Evolutionary conservation across 2,797 vertebrate genomes (phyloP).

Genomic region (Otolemur crassicaudatus): DNA sequence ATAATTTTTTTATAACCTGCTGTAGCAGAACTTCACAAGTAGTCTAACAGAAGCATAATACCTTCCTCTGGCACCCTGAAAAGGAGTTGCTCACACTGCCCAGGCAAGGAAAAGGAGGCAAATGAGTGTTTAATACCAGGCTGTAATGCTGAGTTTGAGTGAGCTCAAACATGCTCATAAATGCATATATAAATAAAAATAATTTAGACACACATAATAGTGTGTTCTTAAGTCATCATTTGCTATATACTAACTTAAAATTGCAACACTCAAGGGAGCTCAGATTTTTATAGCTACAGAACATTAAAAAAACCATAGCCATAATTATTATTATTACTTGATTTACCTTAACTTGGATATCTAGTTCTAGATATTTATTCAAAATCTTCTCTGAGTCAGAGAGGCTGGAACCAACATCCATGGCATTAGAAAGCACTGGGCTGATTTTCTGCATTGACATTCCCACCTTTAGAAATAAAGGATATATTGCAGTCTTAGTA

Average conservation of each 20-base stretch:
- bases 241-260: conserved; percentile 28
- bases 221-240: conserved; percentile 48
- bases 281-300: conserved; percentile 20
- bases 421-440: conserved; percentile 82
- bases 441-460: conserved; percentile 87
- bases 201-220: neutral
- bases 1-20: conserved; percentile 33
- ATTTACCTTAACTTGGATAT: conserved; percentile 90
- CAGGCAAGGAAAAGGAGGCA: neutral
- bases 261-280: neutral
- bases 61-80: neutral
- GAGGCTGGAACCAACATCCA: conserved; percentile 85
- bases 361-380: conserved; percentile 89
- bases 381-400: conserved; percentile 89
- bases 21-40: conserved; percentile 45
- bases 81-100: neutral
- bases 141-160: neutral
- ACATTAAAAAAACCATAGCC: neutral
- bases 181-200: neutral
- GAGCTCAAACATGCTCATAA: neutral
- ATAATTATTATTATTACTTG: neutral
- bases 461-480: conserved; percentile 88
- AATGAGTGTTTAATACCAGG: neutral
- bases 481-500: conserved; percentile 51
- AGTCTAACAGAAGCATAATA: neutral